These are phyloP conservation scores for Hepsetus odoe DNA, from an alignment of 2,113 vertebrate genomes.

Conservation along the genomic window DNA sequence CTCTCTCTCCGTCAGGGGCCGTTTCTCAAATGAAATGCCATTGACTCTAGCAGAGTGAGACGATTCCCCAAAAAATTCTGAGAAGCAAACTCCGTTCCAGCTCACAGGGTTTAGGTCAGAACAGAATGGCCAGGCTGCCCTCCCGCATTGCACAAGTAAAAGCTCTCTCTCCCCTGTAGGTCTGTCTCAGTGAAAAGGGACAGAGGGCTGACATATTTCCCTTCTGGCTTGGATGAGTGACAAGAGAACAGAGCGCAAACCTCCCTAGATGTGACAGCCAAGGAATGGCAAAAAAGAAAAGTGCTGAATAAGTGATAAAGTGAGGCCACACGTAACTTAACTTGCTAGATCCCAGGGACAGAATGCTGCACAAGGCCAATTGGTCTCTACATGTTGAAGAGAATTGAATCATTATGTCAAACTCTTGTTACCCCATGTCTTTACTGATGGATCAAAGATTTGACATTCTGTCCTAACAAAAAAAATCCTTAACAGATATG, in stretches of 20 bases:
- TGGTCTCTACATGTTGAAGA: not conserved
- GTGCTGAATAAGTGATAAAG: not conserved
- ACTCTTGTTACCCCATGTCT: not conserved
- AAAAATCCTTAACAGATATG: no score
- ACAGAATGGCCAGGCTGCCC: not conserved
- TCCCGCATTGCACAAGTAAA: slow-evolving; percentile 6
- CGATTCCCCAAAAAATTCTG: slow-evolving; percentile 3
- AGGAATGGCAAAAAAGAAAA: not conserved
- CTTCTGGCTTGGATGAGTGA: slow-evolving; percentile 4
- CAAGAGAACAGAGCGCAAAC: not conserved
- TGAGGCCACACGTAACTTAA: not conserved
- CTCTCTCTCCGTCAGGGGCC: not conserved
- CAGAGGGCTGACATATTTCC: slow-evolving; percentile 1
- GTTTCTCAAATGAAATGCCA: slow-evolving; percentile 17
- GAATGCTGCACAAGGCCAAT: not conserved
- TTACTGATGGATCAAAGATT: no score
- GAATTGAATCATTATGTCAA: not conserved
- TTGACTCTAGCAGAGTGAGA: not conserved
- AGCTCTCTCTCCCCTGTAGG: not conserved
- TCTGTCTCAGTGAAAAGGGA: not conserved
- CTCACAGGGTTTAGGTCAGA: slow-evolving; percentile 19
- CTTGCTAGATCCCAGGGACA: not conserved
- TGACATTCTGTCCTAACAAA: no score
- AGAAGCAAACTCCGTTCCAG: not conserved
- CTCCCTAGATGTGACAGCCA: not conserved